phyloP scores from a whole-genome alignment of 2,113 vertebrate species.

The Acrocephalus arundinaceus region DNA sequence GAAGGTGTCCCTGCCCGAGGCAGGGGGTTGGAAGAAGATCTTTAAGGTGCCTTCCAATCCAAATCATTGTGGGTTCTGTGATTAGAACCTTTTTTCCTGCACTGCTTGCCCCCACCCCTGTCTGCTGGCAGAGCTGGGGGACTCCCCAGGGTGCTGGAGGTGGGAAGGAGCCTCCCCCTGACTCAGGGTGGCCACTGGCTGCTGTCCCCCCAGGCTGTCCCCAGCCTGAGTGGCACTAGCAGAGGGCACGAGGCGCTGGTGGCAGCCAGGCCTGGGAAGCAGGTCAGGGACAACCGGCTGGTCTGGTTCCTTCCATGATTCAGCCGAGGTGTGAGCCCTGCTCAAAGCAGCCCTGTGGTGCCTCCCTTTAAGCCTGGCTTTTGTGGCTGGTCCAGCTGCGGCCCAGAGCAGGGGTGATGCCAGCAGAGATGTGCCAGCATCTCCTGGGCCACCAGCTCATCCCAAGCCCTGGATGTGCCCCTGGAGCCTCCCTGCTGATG shows the following conservation, averaged over 20 bases:
- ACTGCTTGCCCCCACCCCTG: neutral
- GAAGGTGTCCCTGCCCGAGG: neutral
- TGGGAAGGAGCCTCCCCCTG: neutral
- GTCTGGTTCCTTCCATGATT: constrained; percentile 44
- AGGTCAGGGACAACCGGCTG: constrained; percentile 42
- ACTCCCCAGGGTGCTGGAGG: neutral
- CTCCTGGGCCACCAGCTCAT: neutral
- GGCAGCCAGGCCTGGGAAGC: constrained; percentile 34
- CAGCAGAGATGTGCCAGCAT: neutral
- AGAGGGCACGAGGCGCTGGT: neutral
- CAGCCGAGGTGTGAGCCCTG: constrained; percentile 37
- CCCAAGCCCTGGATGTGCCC: neutral
- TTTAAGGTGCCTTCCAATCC: neutral
- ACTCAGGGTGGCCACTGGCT: neutral
- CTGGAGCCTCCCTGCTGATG: neutral
- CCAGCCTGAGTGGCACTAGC: neutral
- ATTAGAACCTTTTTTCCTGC: neutral
- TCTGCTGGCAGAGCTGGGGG: neutral
- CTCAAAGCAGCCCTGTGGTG: neutral
- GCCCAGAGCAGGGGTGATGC: neutral
- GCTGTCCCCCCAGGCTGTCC: neutral
- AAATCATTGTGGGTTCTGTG: neutral
- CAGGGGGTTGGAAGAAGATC: neutral
- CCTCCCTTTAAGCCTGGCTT: neutral
- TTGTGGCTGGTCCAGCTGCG: neutral